A percentile compares a stretch with the other conserved stretches of the same genome.
Conservation (phyloP, 2,113 vertebrate species). For the Brachypodius melanocephalos region DNA sequence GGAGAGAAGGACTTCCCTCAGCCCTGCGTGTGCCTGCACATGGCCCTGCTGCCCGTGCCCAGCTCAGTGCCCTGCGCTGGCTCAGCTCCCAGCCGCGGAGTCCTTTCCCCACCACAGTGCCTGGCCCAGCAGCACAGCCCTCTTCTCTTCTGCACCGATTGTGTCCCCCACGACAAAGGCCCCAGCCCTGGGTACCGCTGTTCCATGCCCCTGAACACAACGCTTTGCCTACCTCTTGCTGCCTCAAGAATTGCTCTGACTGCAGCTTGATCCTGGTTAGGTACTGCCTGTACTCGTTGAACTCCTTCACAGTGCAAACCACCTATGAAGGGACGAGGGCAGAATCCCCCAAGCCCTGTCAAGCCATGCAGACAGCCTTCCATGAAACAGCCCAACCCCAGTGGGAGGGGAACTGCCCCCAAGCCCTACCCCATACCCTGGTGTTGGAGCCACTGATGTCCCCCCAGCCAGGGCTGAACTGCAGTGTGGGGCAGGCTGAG, state of each 20-base stretch:
- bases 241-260: background rate
- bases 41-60: background rate
- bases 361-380: background rate
- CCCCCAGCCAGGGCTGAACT: background rate
- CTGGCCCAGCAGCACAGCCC: background rate
- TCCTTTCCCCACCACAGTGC: background rate
- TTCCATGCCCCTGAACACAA: background rate
- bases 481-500: background rate
- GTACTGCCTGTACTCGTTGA: background rate
- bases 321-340: background rate
- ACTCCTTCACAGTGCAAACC: background rate
- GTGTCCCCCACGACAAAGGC: too few relatives aligned
- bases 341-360: background rate
- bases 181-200: background rate
- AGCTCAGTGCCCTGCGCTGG: background rate
- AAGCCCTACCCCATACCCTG: accelerated
- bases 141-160: too few relatives aligned
- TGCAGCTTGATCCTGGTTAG: background rate
- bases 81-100: background rate
- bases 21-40: background rate
- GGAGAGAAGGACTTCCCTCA: background rate
- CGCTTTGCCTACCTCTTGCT: background rate
- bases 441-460: background rate
- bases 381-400: background rate
- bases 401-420: background rate